Evolutionary conservation across 2,113 vertebrate genomes (phyloP).

Genomic region (Galbula dea): DNA sequence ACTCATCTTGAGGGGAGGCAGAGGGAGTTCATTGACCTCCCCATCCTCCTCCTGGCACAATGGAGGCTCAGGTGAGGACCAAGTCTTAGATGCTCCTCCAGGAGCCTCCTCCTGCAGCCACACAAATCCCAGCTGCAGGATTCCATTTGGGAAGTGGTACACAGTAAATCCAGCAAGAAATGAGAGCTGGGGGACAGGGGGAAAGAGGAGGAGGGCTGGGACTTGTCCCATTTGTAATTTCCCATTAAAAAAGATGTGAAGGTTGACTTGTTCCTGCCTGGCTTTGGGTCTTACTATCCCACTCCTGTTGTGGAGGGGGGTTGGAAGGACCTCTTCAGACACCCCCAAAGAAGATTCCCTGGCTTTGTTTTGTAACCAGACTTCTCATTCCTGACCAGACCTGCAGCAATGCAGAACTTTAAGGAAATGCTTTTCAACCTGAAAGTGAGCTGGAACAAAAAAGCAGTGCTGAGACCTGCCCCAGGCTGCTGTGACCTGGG

Average conservation of each 20-base stretch:
- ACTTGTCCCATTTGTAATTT: background rate
- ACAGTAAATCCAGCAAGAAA: background rate
- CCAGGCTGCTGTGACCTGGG: no score
- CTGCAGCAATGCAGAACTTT: no score
- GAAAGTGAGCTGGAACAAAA: no score
- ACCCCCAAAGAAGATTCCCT: background rate
- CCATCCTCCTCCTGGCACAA: background rate
- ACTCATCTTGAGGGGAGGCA: background rate
- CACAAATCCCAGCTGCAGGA: background rate
- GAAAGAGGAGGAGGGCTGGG: no score
- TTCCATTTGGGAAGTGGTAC: background rate
- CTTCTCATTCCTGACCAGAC: background rate
- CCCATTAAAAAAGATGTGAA: background rate
- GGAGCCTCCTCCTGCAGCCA: background rate
- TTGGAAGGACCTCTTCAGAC: background rate
- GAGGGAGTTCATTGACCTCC: background rate
- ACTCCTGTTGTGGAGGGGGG: background rate
- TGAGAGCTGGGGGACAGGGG: background rate
- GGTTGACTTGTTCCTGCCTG: background rate
- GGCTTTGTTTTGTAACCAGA: background rate
- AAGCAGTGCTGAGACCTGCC: background rate
- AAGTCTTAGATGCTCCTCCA: background rate
- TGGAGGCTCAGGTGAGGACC: background rate
- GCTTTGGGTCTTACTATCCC: background rate
- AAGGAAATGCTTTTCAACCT: no score